Base-by-base conservation (phyloP, 2,113 vertebrate species). In the Phainopepla nitens region DNA sequence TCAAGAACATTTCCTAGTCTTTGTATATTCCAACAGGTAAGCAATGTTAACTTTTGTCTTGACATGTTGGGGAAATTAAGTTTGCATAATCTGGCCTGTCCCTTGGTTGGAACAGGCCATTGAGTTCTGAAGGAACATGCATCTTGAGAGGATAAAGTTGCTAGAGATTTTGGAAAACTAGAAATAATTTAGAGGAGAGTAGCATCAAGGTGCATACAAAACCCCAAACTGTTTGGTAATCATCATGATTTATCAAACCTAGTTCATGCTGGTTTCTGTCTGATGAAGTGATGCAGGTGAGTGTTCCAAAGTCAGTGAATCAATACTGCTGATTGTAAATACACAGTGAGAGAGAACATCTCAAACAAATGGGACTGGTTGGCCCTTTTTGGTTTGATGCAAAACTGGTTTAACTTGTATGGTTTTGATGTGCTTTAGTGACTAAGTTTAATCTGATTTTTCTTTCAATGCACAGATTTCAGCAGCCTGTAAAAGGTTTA, bases 1-100 rank as follows among this genome's bases (percentile, higher is more conserved):
- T 99, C 99, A 13, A 98, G 99, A 94, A 99, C 99, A 0, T 99
- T 99, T 95, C 99, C 99, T 58, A 99, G 98, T 36, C 98, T 99
- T 73, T 99, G 99, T 95, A 99, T 99, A 96, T 99, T 99, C 96
- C 99, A 99, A 97, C 98, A 99, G 96, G 99, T 99, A 97, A 97
- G 98, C 58, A 11, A 23, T n/a, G 18, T 58, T 92, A 35, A 54
- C 60, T 83, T 89, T 45, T 83, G 51, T 49, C 50, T 82, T 84
- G 44, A 64, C 22, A 76, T 58, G 47, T 89, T 1, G 2, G 29
- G 12, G 31, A 73, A 73, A 66, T 35, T 33, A 61, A 42, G 5
- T 92, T 94, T 81, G 47, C 7, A 2, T 83, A 18, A n/a, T 79
- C 29, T 62, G 61, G 15, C 11, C 16, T 47, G 10, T 64, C 5